These are phyloP conservation scores for Ectropis grisescens DNA, from an alignment of 1,140 invertebrate genomes.

Conservation along the genomic window DNA sequence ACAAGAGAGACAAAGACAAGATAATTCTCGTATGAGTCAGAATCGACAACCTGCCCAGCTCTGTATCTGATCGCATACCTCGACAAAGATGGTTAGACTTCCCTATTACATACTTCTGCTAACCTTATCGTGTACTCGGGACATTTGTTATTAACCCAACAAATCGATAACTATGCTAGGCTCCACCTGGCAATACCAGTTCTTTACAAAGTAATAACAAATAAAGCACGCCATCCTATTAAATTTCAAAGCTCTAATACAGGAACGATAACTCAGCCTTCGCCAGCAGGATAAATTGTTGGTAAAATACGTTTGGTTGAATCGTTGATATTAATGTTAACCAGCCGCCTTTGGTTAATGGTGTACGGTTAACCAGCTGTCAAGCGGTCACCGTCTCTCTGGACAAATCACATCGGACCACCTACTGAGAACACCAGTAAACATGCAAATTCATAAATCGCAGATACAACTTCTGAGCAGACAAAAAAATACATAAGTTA, in stretches of 20 bases:
- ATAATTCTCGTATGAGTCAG: too few species aligned
- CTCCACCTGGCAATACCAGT: too few species aligned
- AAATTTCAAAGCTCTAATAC: constrained; percentile 25
- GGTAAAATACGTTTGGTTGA: constrained; percentile 27
- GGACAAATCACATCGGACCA: constrained; percentile 49
- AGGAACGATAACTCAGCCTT: constrained; percentile 32
- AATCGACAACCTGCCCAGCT: too few species aligned
- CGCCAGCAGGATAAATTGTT: constrained; percentile 28
- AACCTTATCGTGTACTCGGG: too few species aligned
- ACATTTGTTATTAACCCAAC: too few species aligned
- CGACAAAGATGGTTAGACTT: too few species aligned
- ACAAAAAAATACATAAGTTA: too few species aligned
- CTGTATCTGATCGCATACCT: too few species aligned
- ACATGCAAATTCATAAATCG: constrained; percentile 53
- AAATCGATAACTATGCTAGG: too few species aligned
- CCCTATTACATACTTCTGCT: too few species aligned
- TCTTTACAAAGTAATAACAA: too few species aligned
- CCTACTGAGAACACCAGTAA: constrained; percentile 46
- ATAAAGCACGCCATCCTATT: constrained; percentile 24
- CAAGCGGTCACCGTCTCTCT: constrained; percentile 40
- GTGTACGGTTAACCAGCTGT: constrained; percentile 46
- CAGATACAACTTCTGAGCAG: constrained; percentile 20
- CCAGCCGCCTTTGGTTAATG: constrained; percentile 37
- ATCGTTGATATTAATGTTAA: constrained; percentile 31
- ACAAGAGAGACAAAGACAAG: too few species aligned